Base-by-base conservation (phyloP, 2,888 invertebrate species). In the Bellardia bayeri region DNA sequence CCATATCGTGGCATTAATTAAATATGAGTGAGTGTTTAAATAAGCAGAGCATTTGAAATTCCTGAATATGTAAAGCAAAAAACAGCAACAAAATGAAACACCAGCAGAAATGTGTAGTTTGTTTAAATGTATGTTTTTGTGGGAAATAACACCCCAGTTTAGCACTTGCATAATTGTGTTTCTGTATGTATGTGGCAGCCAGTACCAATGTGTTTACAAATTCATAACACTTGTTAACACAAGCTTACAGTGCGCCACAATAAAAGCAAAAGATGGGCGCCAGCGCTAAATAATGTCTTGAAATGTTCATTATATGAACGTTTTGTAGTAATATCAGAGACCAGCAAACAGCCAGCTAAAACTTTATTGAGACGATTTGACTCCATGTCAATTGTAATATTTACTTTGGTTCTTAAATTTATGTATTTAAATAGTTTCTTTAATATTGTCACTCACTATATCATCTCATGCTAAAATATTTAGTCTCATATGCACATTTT, bases 1-100 rank as follows among this genome's bases (percentile, higher is more conserved):
- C 61, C 61, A 64, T 56, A 75, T 63, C 51, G 78, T 64, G 33
- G 49, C 79, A 75, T 79, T 79, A 87, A 85, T 85, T 82, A 87
- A 85, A 85, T 81, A 75, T 61, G 61, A 54, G 54, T 51, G 72
- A 71, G 49, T 64, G 51, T 78, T 63, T 79, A 82, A 75, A 85
- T 78, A 76, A 56, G 66, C 45, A 40, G 45, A 72, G 33, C 68
- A 80, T 80, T 86, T 86, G 45, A 33, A n/a, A 66, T 66, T 42
- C 30, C 9, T 61, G 61, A 72, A 58, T 74, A 71, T 51, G 37
- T 68, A 37, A 7, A 40, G 13, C 16, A 66, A 51, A 78, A 75
- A 69, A 75, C 68, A 71, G 54, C 16, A 49, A 16, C 11, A 78
- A 11, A 66, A 23, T 13, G 7, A 78, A 61, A 84, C 66, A 68